A percentile compares a stretch with the other conserved stretches of the same genome.
phyloP scores from a whole-genome alignment of 1,140 invertebrate genomes.

The Drosophila carrolli region DNA sequence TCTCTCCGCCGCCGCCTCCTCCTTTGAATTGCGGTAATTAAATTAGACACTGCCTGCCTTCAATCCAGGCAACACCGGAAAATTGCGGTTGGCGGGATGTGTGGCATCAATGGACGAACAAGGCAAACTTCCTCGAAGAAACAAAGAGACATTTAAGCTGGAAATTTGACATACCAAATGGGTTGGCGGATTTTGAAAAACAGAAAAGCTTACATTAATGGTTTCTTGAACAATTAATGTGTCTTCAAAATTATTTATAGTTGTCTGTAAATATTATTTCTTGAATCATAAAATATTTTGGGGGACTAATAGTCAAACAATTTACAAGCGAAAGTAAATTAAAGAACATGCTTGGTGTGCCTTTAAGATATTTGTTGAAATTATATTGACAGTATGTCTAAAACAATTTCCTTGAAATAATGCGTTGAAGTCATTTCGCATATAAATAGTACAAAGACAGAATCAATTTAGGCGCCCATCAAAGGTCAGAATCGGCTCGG shows the following conservation, averaged over 20 bases:
- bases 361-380: background rate
- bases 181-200: too few species aligned
- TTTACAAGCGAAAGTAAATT: too few species aligned
- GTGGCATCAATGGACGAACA: background rate
- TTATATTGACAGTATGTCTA: background rate
- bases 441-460: slow-evolving; percentile 7
- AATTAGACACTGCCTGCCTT: slow-evolving; percentile 61
- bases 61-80: slow-evolving; percentile 39
- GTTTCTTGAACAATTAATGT: too few species aligned
- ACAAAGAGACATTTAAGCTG: background rate
- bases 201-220: too few species aligned
- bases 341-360: background rate
- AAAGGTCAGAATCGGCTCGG: slow-evolving; percentile 16
- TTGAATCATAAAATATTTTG: too few species aligned
- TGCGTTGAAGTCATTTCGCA: background rate
- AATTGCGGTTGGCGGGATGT: slow-evolving; percentile 20
- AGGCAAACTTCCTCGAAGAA: background rate
- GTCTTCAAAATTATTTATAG: too few species aligned
- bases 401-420: background rate
- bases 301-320: too few species aligned
- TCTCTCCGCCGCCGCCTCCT: background rate
- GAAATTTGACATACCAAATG: background rate
- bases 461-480: slow-evolving; percentile 13
- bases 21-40: slow-evolving; percentile 64
- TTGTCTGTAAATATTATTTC: too few species aligned